phyloP scores from a whole-genome alignment of 2,888 invertebrate species.

The Chesias legatella region DNA sequence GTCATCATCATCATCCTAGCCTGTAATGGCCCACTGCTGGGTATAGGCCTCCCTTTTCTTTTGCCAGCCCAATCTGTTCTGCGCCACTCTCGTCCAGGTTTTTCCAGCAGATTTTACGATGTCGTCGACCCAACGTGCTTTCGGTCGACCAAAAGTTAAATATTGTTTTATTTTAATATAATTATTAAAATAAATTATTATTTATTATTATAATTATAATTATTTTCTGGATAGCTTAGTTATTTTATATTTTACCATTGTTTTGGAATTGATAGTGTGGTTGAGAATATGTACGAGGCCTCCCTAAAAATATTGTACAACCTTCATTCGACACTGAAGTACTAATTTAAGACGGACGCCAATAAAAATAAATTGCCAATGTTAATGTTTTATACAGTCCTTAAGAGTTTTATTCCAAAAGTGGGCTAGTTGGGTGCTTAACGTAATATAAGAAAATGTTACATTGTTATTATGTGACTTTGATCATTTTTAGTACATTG shows the following conservation, averaged over 20 bases:
- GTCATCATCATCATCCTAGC: too few species aligned
- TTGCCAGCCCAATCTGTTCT: too few species aligned
- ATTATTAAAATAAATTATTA: background rate
- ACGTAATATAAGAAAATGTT: background rate
- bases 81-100: too few species aligned
- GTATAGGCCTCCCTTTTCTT: too few species aligned
- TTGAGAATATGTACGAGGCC: constrained; percentile 5
- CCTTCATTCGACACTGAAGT: constrained; percentile 30
- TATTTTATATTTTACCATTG: too few species aligned
- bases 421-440: constrained; percentile 2
- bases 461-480: background rate
- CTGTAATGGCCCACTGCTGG: too few species aligned
- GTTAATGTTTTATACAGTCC: constrained; percentile 44
- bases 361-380: constrained; percentile 46
- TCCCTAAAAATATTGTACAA: constrained; percentile 16
- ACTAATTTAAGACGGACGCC: constrained; percentile 44
- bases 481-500: background rate
- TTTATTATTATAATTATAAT: too few species aligned
- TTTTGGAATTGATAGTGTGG: background rate
- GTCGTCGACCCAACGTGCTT: too few species aligned
- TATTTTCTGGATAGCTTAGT: too few species aligned
- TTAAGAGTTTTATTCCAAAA: constrained; percentile 33
- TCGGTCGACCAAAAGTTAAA: too few species aligned
- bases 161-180: too few species aligned
- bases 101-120: too few species aligned